phyloP scores from a whole-genome alignment of 1,140 invertebrate genomes.

The Dermatophagoides farinae region DNA sequence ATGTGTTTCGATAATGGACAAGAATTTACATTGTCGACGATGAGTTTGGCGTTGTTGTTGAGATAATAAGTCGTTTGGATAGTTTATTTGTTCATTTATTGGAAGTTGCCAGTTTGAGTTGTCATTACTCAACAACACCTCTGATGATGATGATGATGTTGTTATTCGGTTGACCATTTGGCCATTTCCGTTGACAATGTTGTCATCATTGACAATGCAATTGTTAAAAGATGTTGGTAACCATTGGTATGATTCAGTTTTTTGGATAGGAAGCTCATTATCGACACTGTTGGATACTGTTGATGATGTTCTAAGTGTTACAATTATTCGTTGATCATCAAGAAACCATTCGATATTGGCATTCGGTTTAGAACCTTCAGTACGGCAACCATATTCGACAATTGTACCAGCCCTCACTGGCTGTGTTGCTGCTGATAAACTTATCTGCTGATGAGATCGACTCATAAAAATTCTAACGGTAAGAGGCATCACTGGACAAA shows the following conservation, averaged over 20 bases:
- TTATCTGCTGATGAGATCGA: neutral
- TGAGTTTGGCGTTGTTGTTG: neutral
- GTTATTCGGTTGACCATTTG: too few relatives aligned
- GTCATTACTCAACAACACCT: too few relatives aligned
- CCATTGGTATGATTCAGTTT: too few relatives aligned
- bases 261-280: too few relatives aligned
- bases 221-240: too few relatives aligned
- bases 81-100: neutral
- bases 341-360: constrained; percentile 20
- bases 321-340: neutral
- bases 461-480: constrained; percentile 1
- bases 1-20: neutral
- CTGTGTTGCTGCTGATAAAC: neutral
- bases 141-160: too few relatives aligned
- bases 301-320: neutral
- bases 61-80: neutral
- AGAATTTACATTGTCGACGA: neutral
- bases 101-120: too few relatives aligned
- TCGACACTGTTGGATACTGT: neutral
- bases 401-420: constrained; percentile 17
- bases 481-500: constrained; percentile 2
- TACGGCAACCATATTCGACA: constrained; percentile 18
- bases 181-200: too few relatives aligned
- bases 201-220: too few relatives aligned
- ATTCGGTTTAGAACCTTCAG: constrained; percentile 20